Conservation (phyloP, 2,113 vertebrate genomes). For the Acrocephalus arundinaceus region DNA sequence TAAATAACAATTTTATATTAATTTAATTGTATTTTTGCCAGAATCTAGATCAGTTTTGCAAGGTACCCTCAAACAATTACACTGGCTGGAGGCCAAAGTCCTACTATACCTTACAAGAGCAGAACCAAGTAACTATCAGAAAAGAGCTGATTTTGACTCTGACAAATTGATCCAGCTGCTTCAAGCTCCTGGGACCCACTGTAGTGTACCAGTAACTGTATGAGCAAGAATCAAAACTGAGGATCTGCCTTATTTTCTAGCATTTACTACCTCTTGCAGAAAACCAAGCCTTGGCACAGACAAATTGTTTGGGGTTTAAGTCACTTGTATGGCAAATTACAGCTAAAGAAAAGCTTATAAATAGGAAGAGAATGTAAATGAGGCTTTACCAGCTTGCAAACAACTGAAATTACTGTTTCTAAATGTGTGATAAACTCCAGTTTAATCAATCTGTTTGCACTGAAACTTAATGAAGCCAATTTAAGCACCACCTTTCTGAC, state of each 20-base stretch:
- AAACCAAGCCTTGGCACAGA: background rate
- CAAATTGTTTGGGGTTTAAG: background rate
- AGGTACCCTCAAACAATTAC: background rate
- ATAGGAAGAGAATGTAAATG: background rate
- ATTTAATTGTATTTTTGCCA: background rate
- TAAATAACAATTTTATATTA: background rate
- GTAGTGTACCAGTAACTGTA: background rate
- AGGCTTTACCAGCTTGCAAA: background rate
- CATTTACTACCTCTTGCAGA: background rate
- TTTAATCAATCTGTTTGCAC: slow-evolving; percentile 11
- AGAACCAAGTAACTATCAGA: background rate
- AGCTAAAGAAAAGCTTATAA: background rate
- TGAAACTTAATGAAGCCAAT: slow-evolving; percentile 4
- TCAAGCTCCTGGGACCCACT: background rate
- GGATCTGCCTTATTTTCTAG: background rate
- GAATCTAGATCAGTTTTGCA: background rate
- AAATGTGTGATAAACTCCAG: background rate
- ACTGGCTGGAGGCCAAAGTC: background rate
- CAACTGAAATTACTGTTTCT: background rate
- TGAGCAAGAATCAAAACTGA: background rate
- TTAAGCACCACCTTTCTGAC: background rate
- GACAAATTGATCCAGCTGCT: background rate
- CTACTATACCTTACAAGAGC: background rate
- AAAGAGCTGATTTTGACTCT: background rate
- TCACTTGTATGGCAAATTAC: background rate